Base-by-base conservation (phyloP, 2,888 invertebrate genomes). In the Drosophila mimica region DNA sequence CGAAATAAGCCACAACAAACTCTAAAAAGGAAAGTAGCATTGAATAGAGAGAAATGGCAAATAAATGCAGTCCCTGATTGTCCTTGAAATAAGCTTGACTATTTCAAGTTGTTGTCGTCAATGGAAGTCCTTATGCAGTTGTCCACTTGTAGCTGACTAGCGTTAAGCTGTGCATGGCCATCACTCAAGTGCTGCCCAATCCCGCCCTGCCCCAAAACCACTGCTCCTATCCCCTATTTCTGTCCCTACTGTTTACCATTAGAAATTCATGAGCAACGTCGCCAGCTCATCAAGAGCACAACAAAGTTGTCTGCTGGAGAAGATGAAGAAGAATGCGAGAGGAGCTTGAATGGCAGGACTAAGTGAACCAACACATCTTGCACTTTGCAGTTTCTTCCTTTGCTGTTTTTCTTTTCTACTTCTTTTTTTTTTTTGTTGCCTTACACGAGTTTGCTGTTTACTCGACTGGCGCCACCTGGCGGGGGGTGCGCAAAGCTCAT, bases 251-350 rank as follows among this genome's bases (percentile, higher is more conserved):
- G n/a, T 31, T 57, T 57, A 20, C 33, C 73, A 83, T 80, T 80
- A 76, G 81, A 65, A 70, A 80, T 80, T 80, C 83, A 80, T 80
- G 80, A 80, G 33, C 63, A 65, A 58, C 56, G 60, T 79, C 71
- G 63, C 49, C 57, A 49, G 53, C 74, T 67, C 69, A 83, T 78
- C 80, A 80, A 43, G 63, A 71, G 31, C 34, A 66, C 61, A 68
- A 52, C 61, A 15, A 46, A 46, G 46, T 46, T 46, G 46, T 25
- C 15, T 46, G 46, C 1, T 46, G 46, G 8, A 52, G 8, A 17
- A 34, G 1, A 38, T 15, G 28, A 30, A 15, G 13, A 28, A 72
- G 54, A 66, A n/a, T 15, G 48, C 13, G 28, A 8, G 43, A 9
- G 7, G n/a, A 15, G 7, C 30, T 30, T n/a, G 59, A 25, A 40